Evolutionary conservation across 2,113 vertebrate species (phyloP), one percentile per base, ranked within the genome.

Genomic region (Pygoscelis antarcticus): DNA sequence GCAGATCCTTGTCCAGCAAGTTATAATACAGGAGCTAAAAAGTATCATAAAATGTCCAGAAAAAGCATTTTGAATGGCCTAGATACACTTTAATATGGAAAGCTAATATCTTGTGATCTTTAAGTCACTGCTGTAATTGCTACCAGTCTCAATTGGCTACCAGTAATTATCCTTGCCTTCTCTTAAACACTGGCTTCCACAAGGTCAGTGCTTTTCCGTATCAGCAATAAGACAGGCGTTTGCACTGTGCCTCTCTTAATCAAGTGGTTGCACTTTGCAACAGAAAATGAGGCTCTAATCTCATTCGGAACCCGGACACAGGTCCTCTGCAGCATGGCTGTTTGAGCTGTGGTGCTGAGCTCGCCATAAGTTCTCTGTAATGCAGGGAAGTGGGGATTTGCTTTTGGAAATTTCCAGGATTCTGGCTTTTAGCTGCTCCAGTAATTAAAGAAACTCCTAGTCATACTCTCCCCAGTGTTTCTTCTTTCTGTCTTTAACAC

Each of bases 331-430:
- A 40, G n/a, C 2, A 0, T 1, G 22, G 38, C 52, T 4, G 51
- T 6, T 7, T 0, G 2, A 23, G 61, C 54, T 7, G 36, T 2
- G 7, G 26, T 5, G 34, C 80, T 8, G 16, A 26, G 40, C 62
- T 12, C 14, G 21, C 42, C 25, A 0, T 0, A 9, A 2, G 4
- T 0, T 3, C 47, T 21, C 29, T 2, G 9, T 10, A 5, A 7
- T 1, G 7, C n/a, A 4, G 38, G 52, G 21, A 40, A 30, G 14
- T 2, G 3, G n/a, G 68, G 42, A 19, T 9, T 6, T 13, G 52
- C 23, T 11, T 4, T 6, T 21, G 30, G 36, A 12, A 36, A 13
- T 4, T 3, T 2, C 81, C 92, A 9, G 49, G 49, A 9, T 4
- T 18, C 30, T 23, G 57, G 11, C 60, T 36, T 6, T 5, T 16